Conservation (phyloP, 2,113 vertebrate species). For the Mionectes macconnelli region DNA sequence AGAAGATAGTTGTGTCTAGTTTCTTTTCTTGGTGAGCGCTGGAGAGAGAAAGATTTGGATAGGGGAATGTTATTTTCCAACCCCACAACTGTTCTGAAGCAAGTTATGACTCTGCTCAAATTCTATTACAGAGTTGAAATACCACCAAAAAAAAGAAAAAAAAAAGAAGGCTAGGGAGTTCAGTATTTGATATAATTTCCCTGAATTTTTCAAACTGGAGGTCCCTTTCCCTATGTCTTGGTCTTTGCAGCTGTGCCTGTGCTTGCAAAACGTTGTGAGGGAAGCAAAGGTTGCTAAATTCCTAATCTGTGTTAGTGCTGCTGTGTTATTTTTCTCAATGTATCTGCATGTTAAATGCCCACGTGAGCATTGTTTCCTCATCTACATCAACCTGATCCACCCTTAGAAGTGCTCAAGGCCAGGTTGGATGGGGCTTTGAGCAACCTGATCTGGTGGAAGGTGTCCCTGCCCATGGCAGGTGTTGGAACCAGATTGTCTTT, state of each 20-base stretch:
- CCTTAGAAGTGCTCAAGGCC: rapidly evolving
- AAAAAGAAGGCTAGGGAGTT: neutral
- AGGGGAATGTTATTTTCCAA: neutral
- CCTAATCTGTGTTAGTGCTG: neutral
- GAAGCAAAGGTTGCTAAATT: neutral
- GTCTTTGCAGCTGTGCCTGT: neutral
- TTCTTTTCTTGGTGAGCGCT: neutral
- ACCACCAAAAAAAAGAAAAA: neutral
- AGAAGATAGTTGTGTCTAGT: neutral
- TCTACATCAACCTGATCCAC: neutral
- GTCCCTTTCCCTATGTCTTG: neutral
- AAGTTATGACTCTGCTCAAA: neutral
- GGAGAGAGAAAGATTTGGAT: neutral
- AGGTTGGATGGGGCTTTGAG: rapidly evolving
- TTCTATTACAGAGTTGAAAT: neutral
- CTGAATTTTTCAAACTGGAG: neutral
- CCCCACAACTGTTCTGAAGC: neutral
- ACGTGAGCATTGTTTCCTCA: neutral
- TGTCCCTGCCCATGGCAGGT: neutral
- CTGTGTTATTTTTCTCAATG: neutral
- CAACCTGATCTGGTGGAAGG: rapidly evolving
- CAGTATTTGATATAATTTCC: neutral
- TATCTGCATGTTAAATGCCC: neutral
- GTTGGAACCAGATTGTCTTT: neutral
- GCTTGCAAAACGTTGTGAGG: neutral